Conservation (phyloP, 1,140 invertebrate genomes). For the Papilio machaon region DNA sequence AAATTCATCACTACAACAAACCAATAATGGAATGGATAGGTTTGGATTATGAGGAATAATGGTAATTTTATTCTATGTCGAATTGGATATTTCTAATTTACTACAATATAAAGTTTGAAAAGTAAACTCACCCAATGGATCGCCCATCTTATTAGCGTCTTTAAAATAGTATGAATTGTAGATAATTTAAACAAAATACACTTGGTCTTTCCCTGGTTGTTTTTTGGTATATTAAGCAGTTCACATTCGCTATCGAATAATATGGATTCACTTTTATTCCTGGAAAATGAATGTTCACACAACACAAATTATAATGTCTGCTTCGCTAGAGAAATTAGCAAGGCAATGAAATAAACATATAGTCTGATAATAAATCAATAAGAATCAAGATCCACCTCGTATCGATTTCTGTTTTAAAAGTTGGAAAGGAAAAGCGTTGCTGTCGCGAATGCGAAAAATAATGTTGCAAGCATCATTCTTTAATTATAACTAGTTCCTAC, state of each 20-base stretch:
- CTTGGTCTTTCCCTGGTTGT: neutral
- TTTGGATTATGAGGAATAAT: neutral
- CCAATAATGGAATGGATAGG: neutral
- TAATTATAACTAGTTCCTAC: too few relatives aligned
- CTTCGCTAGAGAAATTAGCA: neutral
- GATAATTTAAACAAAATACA: neutral
- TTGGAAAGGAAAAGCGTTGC: neutral
- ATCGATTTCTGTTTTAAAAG: neutral
- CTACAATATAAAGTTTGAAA: neutral
- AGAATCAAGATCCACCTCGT: neutral
- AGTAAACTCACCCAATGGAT: constrained; percentile 1
- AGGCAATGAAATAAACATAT: neutral
- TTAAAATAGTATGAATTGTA: neutral
- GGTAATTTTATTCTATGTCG: too few relatives aligned
- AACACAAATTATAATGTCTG: neutral
- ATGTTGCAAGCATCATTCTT: neutral
- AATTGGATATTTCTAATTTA: too few relatives aligned
- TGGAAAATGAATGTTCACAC: neutral
- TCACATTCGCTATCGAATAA: neutral
- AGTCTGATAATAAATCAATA: constrained; percentile 3
- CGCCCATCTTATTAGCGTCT: neutral
- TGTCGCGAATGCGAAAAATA: neutral
- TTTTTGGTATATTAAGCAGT: neutral
- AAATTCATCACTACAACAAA: neutral
- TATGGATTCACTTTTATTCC: neutral